These are phyloP conservation scores for Chlamydotis undulata DNA, from an alignment of 2,113 vertebrate species.

Conservation along the genomic window DNA sequence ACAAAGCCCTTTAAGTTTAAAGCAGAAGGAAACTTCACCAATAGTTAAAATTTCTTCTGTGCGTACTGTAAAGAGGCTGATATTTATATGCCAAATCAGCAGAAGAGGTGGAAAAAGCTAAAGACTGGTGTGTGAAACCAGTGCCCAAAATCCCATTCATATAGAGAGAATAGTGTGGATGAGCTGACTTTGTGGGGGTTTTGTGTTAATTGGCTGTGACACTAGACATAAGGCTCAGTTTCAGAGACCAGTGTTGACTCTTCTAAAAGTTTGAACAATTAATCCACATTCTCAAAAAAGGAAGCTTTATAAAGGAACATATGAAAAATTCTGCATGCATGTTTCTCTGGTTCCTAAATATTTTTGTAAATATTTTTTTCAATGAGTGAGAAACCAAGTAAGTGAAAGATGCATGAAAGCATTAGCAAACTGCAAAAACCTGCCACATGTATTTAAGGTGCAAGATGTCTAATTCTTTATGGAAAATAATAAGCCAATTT, in stretches of 20 bases:
- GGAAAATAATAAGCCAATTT: not conserved
- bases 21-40: not conserved
- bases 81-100: constrained; percentile 2
- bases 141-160: constrained; percentile 3
- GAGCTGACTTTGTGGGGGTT: not conserved
- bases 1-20: not conserved
- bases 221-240: not conserved
- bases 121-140: not conserved
- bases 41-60: not conserved
- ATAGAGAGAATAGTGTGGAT: not conserved
- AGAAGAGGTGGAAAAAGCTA: not conserved
- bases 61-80: not conserved
- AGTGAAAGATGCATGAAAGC: not conserved
- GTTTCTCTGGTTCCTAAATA: not conserved
- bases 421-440: not conserved
- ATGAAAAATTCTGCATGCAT: not conserved
- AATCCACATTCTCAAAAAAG: not conserved
- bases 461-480: not conserved
- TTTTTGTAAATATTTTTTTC: not conserved
- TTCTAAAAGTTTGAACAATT: not conserved
- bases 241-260: not conserved
- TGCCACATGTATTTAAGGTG: not conserved
- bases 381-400: not conserved
- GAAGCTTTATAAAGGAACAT: not conserved
- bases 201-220: not conserved